These are phyloP conservation scores for Balearica regulorum DNA, from an alignment of 2,797 vertebrate species.

Conservation along the genomic window DNA sequence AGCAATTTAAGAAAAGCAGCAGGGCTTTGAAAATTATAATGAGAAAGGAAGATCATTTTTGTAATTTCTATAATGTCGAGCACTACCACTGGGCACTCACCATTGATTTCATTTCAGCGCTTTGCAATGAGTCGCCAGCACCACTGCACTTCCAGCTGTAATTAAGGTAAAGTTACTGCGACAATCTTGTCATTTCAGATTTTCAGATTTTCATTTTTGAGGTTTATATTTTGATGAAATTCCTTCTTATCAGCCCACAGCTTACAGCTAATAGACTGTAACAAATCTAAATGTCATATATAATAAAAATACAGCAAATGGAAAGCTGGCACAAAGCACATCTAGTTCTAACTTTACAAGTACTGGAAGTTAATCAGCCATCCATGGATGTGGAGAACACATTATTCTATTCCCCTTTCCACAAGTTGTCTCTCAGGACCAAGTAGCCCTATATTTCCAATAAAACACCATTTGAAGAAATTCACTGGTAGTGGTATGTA, in stretches of 20 bases:
- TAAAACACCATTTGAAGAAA: not conserved
- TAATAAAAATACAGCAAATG: not conserved
- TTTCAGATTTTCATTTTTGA: constrained; percentile 31
- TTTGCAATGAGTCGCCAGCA: not conserved
- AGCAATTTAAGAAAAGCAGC: constrained; percentile 23
- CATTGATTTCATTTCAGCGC: not conserved
- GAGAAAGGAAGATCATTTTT: constrained; percentile 25
- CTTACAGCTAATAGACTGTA: not conserved
- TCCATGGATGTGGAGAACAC: not conserved
- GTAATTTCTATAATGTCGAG: not conserved
- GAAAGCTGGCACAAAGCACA: not conserved
- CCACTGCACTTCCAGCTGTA: not conserved
- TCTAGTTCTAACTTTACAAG: not conserved
- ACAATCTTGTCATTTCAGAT: constrained; percentile 16
- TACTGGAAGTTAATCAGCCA: not conserved
- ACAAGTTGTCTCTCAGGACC: not conserved
- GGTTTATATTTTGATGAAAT: constrained; percentile 14
- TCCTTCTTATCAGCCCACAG: not conserved
- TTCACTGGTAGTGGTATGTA: not conserved
- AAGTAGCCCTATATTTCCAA: not conserved
- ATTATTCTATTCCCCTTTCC: not conserved
- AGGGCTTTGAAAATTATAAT: constrained; percentile 44
- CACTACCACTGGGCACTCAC: not conserved
- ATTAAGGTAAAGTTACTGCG: not conserved
- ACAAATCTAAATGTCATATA: not conserved